Evolutionary conservation across 2,888 invertebrate genomes (phyloP), one percentile per base, ranked within the genome.

Genomic region (Heliconius sara): DNA sequence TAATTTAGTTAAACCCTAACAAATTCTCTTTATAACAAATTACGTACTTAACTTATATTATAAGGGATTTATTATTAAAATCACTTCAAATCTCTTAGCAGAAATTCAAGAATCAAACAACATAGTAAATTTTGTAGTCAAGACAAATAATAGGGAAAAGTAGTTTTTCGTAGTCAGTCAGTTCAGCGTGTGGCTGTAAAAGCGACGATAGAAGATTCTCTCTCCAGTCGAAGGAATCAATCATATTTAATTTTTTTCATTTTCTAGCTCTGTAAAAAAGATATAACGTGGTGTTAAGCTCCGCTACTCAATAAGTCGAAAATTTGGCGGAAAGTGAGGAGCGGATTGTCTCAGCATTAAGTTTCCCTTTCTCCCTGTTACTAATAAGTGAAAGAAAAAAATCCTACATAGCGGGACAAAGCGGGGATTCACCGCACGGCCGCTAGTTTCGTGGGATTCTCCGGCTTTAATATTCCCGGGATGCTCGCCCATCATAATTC

Each of bases 391-490:
- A 52, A 19, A 5, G 7, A 19, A 52, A 22, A 52, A 9, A 52
- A 52, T 22, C 22, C 47, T 77, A 68, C 73, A 68, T 77, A 68
- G 80, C 76, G 47, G 83, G 84, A 84, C 82, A 82, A 83, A 77
- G 76, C 65, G 81, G 78, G 83, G 83, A 84, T 86, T 84, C 84
- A 67, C 78, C 80, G 84, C 86, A 87, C 86, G 85, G 84, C 84
- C 84, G 83, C 78, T 83, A 84, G 84, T 84, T 80, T 79, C 79
- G 76, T 79, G 83, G 81, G 81, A 81, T 87, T 85, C 85, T 82
- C 85, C 65, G 86, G 87, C 86, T 89, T 93, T 91, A 91, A 89
- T 91, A 92, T 92, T 92, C 92, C 89, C 89, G 81, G 81, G 85
- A 86, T 87, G 87, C 85, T 79, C 79, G 80, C 84, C 89, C 88